phyloP scores from a whole-genome alignment of 2,113 vertebrate genomes.

The Microcebus murinus region DNA sequence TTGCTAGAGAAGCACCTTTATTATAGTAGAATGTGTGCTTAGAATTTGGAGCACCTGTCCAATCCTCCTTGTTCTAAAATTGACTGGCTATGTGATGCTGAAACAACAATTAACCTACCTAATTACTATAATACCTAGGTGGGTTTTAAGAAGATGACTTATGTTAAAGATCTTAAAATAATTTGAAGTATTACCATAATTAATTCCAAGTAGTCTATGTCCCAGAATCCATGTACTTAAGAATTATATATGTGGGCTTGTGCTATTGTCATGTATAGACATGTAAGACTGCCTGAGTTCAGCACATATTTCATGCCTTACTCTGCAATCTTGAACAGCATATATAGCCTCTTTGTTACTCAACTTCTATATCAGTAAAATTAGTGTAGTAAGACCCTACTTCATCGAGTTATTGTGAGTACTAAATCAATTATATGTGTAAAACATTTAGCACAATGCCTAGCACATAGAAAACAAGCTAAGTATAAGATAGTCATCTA shows the following conservation, averaged over 20 bases:
- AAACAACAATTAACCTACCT: neutral
- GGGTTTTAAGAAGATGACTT: neutral
- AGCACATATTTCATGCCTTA: too few relatives aligned
- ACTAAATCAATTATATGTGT: neutral
- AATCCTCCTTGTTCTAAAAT: neutral
- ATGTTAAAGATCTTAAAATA: neutral
- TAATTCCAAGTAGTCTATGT: neutral
- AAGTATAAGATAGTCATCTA: neutral
- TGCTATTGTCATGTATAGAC: too few relatives aligned
- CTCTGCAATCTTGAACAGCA: neutral
- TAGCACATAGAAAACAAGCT: neutral
- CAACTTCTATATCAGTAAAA: neutral
- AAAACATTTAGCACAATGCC: neutral
- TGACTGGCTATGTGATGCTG: neutral
- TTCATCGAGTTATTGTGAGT: neutral
- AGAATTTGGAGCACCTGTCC: neutral
- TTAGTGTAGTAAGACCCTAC: neutral
- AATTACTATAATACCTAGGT: neutral
- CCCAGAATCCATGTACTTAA: neutral
- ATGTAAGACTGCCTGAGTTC: accelerated
- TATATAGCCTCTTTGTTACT: neutral
- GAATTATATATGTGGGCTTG: neutral
- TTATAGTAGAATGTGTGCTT: neutral
- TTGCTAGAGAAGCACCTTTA: neutral
- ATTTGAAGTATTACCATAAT: neutral